Conservation (phyloP, 1,140 invertebrate species). For the Hestina assimilis region DNA sequence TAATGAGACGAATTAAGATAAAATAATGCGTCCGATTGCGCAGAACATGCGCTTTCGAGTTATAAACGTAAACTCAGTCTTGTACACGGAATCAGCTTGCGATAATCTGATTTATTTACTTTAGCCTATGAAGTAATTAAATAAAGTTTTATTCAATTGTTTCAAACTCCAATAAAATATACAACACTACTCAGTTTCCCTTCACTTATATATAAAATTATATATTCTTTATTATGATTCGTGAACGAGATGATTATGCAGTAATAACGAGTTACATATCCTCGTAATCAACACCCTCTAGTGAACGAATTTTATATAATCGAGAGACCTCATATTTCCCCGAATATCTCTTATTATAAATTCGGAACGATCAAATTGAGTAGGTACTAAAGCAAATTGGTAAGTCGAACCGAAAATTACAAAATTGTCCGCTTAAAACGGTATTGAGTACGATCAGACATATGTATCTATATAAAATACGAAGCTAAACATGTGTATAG, state of each 20-base stretch:
- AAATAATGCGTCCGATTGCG: slow-evolving; percentile 27
- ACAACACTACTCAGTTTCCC: too few relatives aligned
- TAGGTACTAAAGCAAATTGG: slow-evolving; percentile 59
- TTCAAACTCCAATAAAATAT: too few relatives aligned
- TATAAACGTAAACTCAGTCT: slow-evolving; percentile 20
- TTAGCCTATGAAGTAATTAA: slow-evolving; percentile 13
- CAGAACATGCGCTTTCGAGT: slow-evolving; percentile 23
- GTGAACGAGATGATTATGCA: neutral
- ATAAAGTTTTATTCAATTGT: too few relatives aligned
- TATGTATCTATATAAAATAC: slow-evolving; percentile 21
- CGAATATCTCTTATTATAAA: slow-evolving; percentile 60
- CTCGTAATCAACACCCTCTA: neutral
- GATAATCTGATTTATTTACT: slow-evolving; percentile 14
- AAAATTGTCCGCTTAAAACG: slow-evolving; percentile 37
- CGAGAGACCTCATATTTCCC: slow-evolving; percentile 35
- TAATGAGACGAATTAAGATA: slow-evolving; percentile 68
- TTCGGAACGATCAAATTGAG: slow-evolving; percentile 45
- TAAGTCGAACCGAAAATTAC: slow-evolving; percentile 64
- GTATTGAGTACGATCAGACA: slow-evolving; percentile 8
- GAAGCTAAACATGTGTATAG: slow-evolving; percentile 29
- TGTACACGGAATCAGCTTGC: slow-evolving; percentile 15
- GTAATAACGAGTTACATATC: neutral
- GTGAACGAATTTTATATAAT: slow-evolving; percentile 46
- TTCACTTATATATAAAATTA: neutral
- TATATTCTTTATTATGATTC: neutral